Percentiles rank a stretch among this genome's conserved stretches.
phyloP scores from a whole-genome alignment of 2,113 vertebrate genomes.

The Puntigrus tetrazona region DNA sequence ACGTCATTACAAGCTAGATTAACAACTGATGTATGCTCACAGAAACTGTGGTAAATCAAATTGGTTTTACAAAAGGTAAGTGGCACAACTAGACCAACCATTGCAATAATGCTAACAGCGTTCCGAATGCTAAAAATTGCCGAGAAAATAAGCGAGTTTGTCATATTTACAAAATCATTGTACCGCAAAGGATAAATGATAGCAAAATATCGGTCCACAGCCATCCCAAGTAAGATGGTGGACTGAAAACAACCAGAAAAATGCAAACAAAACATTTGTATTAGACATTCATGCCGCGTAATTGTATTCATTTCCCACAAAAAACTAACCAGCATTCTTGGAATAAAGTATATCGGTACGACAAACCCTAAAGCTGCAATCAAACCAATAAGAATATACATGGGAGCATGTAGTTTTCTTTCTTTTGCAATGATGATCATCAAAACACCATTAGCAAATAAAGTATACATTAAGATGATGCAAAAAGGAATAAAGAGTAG shows the following conservation, averaged over 20 bases:
- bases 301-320: constrained; percentile 24
- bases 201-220: constrained; percentile 43
- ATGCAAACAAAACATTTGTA: constrained; percentile 43
- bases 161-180: constrained; percentile 40
- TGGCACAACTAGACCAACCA: constrained; percentile 31
- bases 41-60: constrained; percentile 40
- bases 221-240: constrained; percentile 43
- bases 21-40: constrained; percentile 49
- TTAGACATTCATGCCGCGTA: constrained; percentile 42
- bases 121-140: constrained; percentile 36
- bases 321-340: constrained; percentile 27
- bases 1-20: constrained; percentile 41
- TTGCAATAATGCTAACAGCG: constrained; percentile 6
- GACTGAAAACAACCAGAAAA: constrained; percentile 42
- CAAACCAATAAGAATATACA: constrained; percentile 45
- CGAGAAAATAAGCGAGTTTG: constrained; percentile 37
- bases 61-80: constrained; percentile 43
- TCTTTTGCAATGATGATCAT: constrained; percentile 29
- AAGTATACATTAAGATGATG: constrained; percentile 29
- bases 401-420: constrained; percentile 33
- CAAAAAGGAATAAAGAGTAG: constrained; percentile 38
- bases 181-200: constrained; percentile 46
- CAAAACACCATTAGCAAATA: constrained; percentile 19
- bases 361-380: constrained; percentile 10
- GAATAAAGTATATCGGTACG: constrained; percentile 37